Evolutionary conservation across 2,113 vertebrate species (phyloP).

Genomic region (Megaceryle torquata): DNA sequence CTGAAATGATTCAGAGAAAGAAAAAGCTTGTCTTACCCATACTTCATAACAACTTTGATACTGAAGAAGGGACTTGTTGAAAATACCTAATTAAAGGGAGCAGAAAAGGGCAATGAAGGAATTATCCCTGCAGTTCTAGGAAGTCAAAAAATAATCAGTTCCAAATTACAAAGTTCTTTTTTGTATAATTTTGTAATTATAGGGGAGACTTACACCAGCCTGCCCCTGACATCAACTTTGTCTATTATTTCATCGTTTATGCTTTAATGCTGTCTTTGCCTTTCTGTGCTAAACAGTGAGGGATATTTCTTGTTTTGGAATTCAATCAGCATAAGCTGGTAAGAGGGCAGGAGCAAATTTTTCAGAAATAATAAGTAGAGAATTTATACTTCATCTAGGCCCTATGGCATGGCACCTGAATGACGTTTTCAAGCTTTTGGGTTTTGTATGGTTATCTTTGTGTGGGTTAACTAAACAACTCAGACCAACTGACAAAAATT

Average conservation of each 20-base stretch:
- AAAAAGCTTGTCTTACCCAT: not conserved
- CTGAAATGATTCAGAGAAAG: not conserved
- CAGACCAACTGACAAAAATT: not conserved
- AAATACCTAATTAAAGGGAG: conserved; percentile 46
- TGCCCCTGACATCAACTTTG: conserved; percentile 26
- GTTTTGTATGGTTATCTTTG: not conserved
- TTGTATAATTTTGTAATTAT: conserved; percentile 60
- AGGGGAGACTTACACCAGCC: not conserved
- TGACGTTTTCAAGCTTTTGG: not conserved
- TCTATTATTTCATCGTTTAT: not conserved
- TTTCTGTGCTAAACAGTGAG: not conserved
- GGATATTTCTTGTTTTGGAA: not conserved
- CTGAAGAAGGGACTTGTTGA: conserved; percentile 17
- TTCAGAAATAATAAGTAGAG: not conserved
- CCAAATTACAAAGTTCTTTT: conserved; percentile 28
- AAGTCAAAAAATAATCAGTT: conserved; percentile 49
- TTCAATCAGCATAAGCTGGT: not conserved
- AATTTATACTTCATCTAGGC: not conserved
- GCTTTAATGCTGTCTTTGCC: not conserved
- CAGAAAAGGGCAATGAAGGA: conserved; percentile 61
- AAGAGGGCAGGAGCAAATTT: not conserved
- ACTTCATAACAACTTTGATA: not conserved
- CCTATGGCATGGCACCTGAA: not conserved
- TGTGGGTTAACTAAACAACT: not conserved
- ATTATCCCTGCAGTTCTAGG: conserved; percentile 40